Conservation (phyloP, 1,140 invertebrate species). For the Acromyrmex echinatior region DNA sequence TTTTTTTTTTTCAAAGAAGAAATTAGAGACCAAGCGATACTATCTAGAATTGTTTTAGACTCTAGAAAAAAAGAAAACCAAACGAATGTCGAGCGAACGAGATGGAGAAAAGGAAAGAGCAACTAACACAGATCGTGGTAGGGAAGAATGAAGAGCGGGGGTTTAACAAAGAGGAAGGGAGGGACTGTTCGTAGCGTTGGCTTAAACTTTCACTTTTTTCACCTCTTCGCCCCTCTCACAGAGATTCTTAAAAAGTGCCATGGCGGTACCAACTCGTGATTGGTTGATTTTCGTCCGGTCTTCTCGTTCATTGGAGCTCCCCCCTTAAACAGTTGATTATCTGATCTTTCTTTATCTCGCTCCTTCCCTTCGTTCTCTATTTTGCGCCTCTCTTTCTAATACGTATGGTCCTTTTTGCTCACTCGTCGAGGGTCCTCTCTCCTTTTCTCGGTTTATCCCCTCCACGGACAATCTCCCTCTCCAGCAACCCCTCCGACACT, state of each 20-base stretch:
- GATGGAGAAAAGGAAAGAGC: conserved; percentile 28
- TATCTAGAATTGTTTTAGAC: conserved; percentile 3
- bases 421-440: conserved; percentile 62
- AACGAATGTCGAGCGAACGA: conserved; percentile 25
- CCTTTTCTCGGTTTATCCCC: conserved; percentile 62
- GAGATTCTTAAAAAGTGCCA: conserved; percentile 70
- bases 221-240: conserved; percentile 71
- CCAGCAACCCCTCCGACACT: conserved; percentile 80
- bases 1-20: conserved; percentile 29
- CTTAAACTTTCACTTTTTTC: conserved; percentile 85
- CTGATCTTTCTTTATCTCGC: conserved; percentile 48
- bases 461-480: conserved; percentile 59
- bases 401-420: conserved; percentile 55
- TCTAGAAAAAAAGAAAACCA: conserved; percentile 20
- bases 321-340: conserved; percentile 30
- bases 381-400: conserved; percentile 39
- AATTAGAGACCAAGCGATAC: conserved; percentile 15
- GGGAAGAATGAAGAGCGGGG: conserved; percentile 54
- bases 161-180: conserved; percentile 33
- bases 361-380: conserved; percentile 12
- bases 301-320: conserved; percentile 78
- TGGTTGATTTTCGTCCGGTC: conserved; percentile 80
- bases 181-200: conserved; percentile 64
- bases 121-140: conserved; percentile 10
- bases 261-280: conserved; percentile 73